Conservation (phyloP, 2,113 vertebrate genomes). For the Cynopterus brachyotis region DNA sequence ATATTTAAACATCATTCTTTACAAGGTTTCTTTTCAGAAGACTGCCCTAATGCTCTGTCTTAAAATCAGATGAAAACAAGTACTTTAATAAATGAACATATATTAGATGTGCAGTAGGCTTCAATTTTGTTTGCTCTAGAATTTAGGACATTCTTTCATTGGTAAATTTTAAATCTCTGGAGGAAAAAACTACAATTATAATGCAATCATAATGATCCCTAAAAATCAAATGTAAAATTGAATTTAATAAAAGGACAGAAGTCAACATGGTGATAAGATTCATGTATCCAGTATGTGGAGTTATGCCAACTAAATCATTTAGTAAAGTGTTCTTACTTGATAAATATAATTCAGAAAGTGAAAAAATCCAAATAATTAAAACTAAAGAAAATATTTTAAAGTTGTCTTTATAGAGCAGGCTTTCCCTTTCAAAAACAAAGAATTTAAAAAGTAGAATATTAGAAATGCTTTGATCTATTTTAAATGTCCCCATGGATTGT, state of each 20-base stretch:
- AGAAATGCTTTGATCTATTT: neutral
- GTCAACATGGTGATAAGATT: neutral
- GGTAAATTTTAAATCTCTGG: neutral
- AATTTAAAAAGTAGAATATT: neutral
- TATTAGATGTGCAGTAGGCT: neutral
- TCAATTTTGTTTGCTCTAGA: neutral
- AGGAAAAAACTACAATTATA: neutral
- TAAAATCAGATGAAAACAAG: neutral
- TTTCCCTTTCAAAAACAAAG: accelerated
- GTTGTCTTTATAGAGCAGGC: neutral
- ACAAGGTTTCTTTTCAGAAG: neutral
- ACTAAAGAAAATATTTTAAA: neutral
- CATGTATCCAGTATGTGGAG: neutral
- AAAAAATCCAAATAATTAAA: neutral
- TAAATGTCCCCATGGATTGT: neutral
- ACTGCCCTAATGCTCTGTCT: neutral
- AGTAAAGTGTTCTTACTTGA: neutral
- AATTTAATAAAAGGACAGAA: neutral
- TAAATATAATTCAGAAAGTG: neutral
- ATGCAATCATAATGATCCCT: neutral
- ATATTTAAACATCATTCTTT: neutral
- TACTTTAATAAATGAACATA: neutral
- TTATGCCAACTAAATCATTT: neutral
- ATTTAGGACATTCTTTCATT: neutral
- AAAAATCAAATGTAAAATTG: neutral